Percentiles rank a stretch among this genome's conserved stretches.
Evolutionary conservation across 2,888 invertebrate genomes (phyloP).

Genomic region (Pristionchus arcanus): DNA sequence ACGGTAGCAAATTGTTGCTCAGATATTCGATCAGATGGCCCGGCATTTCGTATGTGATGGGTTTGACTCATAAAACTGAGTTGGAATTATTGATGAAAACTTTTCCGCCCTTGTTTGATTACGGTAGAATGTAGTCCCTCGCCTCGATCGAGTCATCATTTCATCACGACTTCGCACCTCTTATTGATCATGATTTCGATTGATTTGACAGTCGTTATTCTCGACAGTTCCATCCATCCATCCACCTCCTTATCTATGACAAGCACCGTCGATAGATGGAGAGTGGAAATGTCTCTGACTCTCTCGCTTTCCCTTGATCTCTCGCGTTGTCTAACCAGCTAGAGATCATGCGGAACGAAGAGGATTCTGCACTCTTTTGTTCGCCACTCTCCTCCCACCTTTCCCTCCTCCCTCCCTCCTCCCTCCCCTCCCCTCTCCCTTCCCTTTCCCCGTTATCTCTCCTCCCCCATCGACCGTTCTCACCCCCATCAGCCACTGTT

Average conservation of each 20-base stretch:
- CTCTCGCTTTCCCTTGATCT: neutral
- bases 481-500: slow-evolving; percentile 36
- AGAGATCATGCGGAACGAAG: neutral
- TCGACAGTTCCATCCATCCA: neutral
- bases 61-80: too few relatives aligned
- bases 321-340: neutral
- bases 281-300: neutral
- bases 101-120: too few relatives aligned
- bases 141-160: neutral
- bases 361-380: slow-evolving; percentile 42
- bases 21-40: too few relatives aligned
- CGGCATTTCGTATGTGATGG: too few relatives aligned
- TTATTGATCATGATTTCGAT: slow-evolving; percentile 26
- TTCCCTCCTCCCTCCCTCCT: neutral
- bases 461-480: slow-evolving; percentile 5
- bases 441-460: neutral
- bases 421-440: neutral
- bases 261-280: slow-evolving; percentile 20
- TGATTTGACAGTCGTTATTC: slow-evolving; percentile 8
- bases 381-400: neutral
- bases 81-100: too few relatives aligned
- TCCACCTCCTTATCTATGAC: slow-evolving; percentile 36
- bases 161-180: slow-evolving; percentile 33
- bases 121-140: neutral
- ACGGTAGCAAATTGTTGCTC: too few relatives aligned